Percentiles rank a stretch among this genome's conserved stretches.
Conservation (phyloP, 2,113 vertebrate species). For the Acanthisitta chloris region DNA sequence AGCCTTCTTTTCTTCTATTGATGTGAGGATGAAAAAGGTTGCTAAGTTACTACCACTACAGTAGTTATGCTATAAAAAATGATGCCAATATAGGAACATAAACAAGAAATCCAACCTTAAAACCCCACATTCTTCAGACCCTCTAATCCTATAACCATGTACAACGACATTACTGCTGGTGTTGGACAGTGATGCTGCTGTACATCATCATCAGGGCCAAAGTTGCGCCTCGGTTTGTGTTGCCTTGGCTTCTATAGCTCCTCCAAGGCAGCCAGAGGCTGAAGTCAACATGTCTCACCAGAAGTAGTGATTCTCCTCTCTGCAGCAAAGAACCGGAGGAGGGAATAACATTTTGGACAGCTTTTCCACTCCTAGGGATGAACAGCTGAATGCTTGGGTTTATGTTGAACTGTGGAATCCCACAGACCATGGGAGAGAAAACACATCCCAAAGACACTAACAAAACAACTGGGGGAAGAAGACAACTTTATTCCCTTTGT, state of each 20-base stretch:
- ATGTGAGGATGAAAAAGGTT: neutral
- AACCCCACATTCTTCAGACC: neutral
- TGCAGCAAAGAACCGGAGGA: neutral
- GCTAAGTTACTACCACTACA: neutral
- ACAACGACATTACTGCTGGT: accelerated
- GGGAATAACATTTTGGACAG: accelerated
- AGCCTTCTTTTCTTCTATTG: neutral
- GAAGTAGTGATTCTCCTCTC: neutral
- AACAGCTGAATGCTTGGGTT: neutral
- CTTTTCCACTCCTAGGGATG: neutral
- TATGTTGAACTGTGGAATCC: neutral
- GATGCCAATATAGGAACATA: neutral
- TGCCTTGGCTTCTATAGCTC: neutral
- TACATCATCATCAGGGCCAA: accelerated
- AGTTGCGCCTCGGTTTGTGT: neutral
- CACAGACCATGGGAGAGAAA: neutral
- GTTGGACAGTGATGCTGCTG: neutral
- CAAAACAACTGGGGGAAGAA: neutral
- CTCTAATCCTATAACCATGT: accelerated
- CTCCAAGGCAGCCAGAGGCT: neutral
- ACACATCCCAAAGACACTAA: neutral
- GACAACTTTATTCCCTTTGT: neutral
- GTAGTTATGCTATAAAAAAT: neutral
- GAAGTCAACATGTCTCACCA: neutral
- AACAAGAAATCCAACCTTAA: neutral